These are phyloP conservation scores for Limnephilus auricula DNA, from an alignment of 2,888 invertebrate genomes.

Conservation along the genomic window DNA sequence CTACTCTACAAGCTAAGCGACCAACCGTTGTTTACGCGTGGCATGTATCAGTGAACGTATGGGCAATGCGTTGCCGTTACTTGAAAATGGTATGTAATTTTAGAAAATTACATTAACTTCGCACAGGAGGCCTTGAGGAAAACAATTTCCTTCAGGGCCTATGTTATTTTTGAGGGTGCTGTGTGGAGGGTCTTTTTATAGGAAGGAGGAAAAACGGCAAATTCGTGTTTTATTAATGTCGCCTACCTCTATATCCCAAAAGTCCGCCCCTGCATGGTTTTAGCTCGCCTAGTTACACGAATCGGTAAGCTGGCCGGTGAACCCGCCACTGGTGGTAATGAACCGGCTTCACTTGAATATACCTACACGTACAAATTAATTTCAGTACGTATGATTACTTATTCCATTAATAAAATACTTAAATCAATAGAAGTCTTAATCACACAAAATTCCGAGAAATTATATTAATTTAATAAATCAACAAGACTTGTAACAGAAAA, in stretches of 20 bases:
- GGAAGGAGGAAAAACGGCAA: no score
- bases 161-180: no score
- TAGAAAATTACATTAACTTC: no score
- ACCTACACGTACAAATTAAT: background rate
- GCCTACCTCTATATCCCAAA: background rate
- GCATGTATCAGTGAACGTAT: no score
- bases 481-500: no score
- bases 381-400: background rate
- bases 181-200: no score
- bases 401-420: background rate
- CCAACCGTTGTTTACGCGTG: no score
- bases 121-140: no score
- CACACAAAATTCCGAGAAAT: background rate
- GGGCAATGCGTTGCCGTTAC: no score
- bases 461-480: background rate
- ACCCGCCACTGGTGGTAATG: background rate
- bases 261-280: background rate
- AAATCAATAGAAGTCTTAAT: background rate
- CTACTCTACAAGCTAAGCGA: no score
- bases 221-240: background rate
- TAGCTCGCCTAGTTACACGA: background rate
- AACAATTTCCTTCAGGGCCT: no score
- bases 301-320: slow-evolving; percentile 3
- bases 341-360: background rate
- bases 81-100: no score